Evolutionary conservation across 23 tunicate genomes (phyloP).

Genomic region (Oikopleura vanhoeffeni): DNA sequence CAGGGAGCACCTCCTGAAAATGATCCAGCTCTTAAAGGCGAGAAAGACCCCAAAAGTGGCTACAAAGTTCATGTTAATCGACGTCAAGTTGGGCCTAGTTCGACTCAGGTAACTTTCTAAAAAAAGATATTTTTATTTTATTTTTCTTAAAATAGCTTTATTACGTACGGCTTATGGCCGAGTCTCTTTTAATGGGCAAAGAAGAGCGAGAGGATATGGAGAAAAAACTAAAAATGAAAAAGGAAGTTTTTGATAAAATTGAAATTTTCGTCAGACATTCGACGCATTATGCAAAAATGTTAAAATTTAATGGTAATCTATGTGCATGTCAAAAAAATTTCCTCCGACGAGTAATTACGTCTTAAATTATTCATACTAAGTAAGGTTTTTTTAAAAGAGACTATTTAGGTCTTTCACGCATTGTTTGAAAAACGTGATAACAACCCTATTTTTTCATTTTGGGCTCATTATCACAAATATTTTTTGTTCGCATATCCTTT

Average conservation of each 20-base stretch:
- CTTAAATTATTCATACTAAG: neutral
- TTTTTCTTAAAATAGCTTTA: constrained; percentile 21
- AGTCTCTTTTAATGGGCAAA: constrained; percentile 38
- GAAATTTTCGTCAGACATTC: constrained; percentile 33
- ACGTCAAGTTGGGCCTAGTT: constrained; percentile 79
- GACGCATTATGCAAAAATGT: constrained; percentile 27
- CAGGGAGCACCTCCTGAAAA: constrained; percentile 17
- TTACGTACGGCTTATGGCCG: constrained; percentile 38
- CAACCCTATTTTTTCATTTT: too few relatives aligned
- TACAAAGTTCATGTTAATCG: constrained; percentile 66
- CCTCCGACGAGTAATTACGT: neutral
- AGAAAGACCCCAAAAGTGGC: constrained; percentile 90
- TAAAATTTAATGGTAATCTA: constrained; percentile 24
- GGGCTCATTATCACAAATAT: too few relatives aligned
- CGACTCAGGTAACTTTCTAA: constrained; percentile 38
- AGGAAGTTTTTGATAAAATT: constrained; percentile 31
- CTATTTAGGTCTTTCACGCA: too few relatives aligned
- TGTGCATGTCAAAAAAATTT: neutral
- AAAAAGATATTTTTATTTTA: neutral
- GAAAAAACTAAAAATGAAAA: constrained; percentile 23
- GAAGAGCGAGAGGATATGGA: constrained; percentile 8
- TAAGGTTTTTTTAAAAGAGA: too few relatives aligned
- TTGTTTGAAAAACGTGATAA: too few relatives aligned
- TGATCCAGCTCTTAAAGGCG: constrained; percentile 91
- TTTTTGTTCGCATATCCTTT: too few relatives aligned